phyloP scores from a whole-genome alignment of 2,888 invertebrate species.

The Oeneis ivallda region DNA sequence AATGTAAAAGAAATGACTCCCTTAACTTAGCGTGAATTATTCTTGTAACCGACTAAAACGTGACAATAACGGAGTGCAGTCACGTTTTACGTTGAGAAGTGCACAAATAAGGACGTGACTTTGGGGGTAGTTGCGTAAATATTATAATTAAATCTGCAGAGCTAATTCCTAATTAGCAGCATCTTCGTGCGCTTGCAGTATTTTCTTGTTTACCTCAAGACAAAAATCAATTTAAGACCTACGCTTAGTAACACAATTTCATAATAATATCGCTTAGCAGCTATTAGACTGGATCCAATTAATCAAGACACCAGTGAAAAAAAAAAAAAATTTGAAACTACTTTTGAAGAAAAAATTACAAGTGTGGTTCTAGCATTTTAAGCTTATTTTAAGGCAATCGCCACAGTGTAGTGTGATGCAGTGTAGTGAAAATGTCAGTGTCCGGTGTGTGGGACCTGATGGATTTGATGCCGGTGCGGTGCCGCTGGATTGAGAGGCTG shows the following conservation, averaged over 20 bases:
- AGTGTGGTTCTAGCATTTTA: background rate
- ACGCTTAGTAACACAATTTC: background rate
- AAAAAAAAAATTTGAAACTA: background rate
- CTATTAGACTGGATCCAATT: background rate
- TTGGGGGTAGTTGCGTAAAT: conserved; percentile 5
- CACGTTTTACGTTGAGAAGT: conserved; percentile 21
- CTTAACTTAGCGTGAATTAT: background rate
- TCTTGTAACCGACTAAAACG: background rate
- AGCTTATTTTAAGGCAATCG: conserved; percentile 8
- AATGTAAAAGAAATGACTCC: background rate
- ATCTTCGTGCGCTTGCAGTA: no score
- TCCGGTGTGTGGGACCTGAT: conserved; percentile 65
- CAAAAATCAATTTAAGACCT: no score
- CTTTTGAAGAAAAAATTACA: background rate
- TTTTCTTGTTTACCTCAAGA: no score
- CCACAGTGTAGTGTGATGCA: conserved; percentile 26
- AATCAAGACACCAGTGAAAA: background rate
- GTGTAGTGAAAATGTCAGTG: conserved; percentile 55
- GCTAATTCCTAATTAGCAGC: background rate
- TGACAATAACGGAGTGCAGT: conserved; percentile 13
- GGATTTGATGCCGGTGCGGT: conserved; percentile 71
- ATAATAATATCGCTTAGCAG: background rate
- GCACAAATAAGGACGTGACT: conserved; percentile 12
- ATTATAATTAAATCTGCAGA: background rate
- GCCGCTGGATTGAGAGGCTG: conserved; percentile 74